phyloP scores from a whole-genome alignment of 2,797 vertebrate genomes.

The Cetoscarus ocellatus region DNA sequence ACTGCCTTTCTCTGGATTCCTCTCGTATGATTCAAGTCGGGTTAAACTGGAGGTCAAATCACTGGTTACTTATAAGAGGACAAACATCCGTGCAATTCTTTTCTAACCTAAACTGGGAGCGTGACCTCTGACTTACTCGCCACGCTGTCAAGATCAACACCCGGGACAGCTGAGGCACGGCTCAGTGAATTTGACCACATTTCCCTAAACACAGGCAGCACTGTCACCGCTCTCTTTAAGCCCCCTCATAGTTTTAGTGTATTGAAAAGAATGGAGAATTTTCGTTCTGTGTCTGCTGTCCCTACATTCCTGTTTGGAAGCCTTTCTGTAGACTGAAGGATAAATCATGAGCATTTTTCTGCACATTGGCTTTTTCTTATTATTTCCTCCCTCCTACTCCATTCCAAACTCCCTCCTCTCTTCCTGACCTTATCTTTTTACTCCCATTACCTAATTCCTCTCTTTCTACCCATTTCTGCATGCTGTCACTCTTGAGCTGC shows the following conservation, averaged over 20 bases:
- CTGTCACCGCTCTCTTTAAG: constrained; percentile 21
- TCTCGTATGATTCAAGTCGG: constrained; percentile 42
- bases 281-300: constrained; percentile 45
- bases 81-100: constrained; percentile 49
- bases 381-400: constrained; percentile 19
- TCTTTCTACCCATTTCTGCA: constrained; percentile 41
- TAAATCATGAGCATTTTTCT: constrained; percentile 60
- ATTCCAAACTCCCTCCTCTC: constrained; percentile 38
- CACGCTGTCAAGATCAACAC: constrained; percentile 73
- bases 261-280: constrained; percentile 16
- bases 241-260: constrained; percentile 22
- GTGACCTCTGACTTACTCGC: constrained; percentile 67
- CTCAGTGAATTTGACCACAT: constrained; percentile 55
- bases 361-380: constrained; percentile 16
- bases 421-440: constrained; percentile 48
- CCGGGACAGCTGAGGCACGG: constrained; percentile 62
- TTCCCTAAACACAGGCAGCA: constrained; percentile 54
- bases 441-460: constrained; percentile 21
- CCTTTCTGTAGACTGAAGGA: constrained; percentile 64
- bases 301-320: constrained; percentile 48
- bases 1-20: constrained; percentile 45
- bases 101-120: constrained; percentile 68
- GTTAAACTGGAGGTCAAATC: constrained; percentile 57
- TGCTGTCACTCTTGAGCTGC: constrained; percentile 24
- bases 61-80: constrained; percentile 48